A percentile compares a stretch with the other conserved stretches of the same genome.
These are phyloP conservation scores for Globicephala melas DNA, from an alignment of 2,113 vertebrate species.

Conservation along the genomic window DNA sequence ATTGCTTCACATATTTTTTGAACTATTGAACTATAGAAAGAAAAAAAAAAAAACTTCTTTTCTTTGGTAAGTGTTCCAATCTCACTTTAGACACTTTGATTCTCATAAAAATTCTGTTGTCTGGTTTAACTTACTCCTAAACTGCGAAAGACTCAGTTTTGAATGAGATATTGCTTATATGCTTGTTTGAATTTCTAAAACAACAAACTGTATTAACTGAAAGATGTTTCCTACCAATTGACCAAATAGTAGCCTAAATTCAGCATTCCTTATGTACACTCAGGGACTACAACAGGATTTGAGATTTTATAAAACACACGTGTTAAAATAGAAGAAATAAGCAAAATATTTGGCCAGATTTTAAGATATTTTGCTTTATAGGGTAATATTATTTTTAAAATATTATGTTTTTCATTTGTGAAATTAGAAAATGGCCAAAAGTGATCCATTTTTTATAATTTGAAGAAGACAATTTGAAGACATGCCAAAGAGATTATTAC, in stretches of 20 bases:
- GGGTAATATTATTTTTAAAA: background rate
- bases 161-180: background rate
- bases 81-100: background rate
- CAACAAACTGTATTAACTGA: background rate
- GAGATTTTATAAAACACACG: background rate
- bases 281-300: background rate
- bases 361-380: conserved; percentile 17
- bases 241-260: background rate
- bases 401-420: background rate
- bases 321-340: background rate
- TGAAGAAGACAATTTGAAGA: background rate
- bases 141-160: background rate
- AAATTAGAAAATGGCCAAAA: background rate
- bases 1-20: background rate
- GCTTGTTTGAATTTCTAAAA: background rate
- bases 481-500: background rate
- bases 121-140: background rate
- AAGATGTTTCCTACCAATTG: background rate
- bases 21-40: background rate
- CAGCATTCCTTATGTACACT: background rate
- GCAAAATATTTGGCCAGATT: background rate
- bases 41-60: background rate
- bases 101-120: background rate
- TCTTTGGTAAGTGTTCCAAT: background rate
- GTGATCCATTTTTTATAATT: background rate